Evolutionary conservation across 2,797 vertebrate species (phyloP).

Genomic region (Chloroceryle amazona): DNA sequence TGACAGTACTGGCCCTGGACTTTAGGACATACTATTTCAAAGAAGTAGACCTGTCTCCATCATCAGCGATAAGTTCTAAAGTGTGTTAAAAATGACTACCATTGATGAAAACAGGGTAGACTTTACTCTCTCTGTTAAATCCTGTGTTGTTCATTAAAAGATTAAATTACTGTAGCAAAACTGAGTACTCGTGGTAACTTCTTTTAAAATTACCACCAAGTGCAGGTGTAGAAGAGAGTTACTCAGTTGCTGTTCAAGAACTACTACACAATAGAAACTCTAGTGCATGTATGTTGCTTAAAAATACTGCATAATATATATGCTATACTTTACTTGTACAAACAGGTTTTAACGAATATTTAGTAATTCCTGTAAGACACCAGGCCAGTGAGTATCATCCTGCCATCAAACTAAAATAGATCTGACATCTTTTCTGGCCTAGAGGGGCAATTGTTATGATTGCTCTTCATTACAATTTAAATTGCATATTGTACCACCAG

Average conservation of each 20-base stretch:
- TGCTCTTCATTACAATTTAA: neutral
- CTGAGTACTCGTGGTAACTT: neutral
- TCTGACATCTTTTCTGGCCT: neutral
- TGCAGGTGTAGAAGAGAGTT: neutral
- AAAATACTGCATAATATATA: neutral
- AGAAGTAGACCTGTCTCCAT: neutral
- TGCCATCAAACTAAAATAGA: neutral
- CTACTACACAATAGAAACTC: neutral
- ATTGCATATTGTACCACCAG: neutral
- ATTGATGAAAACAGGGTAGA: neutral
- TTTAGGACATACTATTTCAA: neutral
- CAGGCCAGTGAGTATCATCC: neutral
- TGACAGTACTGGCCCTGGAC: neutral
- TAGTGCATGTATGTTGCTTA: neutral
- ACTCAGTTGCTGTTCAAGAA: neutral
- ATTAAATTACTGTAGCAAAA: neutral
- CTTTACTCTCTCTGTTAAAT: neutral
- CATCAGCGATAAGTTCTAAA: neutral
- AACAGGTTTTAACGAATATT: neutral
- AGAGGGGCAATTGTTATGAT: accelerated
- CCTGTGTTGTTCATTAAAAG: neutral
- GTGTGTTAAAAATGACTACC: neutral
- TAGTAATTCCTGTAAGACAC: neutral
- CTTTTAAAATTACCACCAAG: neutral
- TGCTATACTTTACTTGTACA: neutral